A percentile compares a stretch with the other conserved stretches of the same genome.
Evolutionary conservation across 1,140 invertebrate species (phyloP).

Genomic region (Cataglyphis hispanica): DNA sequence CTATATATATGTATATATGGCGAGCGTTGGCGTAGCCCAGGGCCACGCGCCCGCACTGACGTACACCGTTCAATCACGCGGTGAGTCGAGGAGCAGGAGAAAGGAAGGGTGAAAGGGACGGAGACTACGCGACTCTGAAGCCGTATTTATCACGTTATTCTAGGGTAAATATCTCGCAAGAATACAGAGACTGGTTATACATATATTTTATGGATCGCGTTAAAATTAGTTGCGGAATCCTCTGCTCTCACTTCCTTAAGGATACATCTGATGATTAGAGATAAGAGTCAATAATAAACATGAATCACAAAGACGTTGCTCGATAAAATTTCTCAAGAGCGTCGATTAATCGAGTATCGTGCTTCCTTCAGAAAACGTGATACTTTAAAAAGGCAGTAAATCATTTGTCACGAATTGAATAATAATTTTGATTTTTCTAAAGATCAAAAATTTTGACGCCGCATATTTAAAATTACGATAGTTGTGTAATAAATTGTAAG

Average conservation of each 20-base stretch:
- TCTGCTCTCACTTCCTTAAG: not conserved
- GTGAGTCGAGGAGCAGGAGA: constrained; percentile 48
- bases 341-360: not conserved
- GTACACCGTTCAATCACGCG: constrained; percentile 71
- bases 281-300: constrained; percentile 19
- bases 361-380: not conserved
- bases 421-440: not conserved
- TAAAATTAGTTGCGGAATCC: not conserved
- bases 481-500: not conserved
- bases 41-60: constrained; percentile 67
- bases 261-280: not conserved
- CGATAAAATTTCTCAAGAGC: not conserved
- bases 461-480: not conserved
- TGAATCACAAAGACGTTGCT: not conserved
- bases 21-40: constrained; percentile 69
- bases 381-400: not conserved
- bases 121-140: constrained; percentile 21
- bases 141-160: constrained; percentile 53
- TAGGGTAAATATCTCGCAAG: constrained; percentile 46
- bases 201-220: not conserved
- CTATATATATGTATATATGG: constrained; percentile 40
- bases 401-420: not conserved
- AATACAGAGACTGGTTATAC: constrained; percentile 18
- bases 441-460: not conserved
- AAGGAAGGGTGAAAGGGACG: constrained; percentile 26